Evolutionary conservation across 2,888 invertebrate genomes (phyloP), one percentile per base, ranked within the genome.

Genomic region (Marronus borbonicus): DNA sequence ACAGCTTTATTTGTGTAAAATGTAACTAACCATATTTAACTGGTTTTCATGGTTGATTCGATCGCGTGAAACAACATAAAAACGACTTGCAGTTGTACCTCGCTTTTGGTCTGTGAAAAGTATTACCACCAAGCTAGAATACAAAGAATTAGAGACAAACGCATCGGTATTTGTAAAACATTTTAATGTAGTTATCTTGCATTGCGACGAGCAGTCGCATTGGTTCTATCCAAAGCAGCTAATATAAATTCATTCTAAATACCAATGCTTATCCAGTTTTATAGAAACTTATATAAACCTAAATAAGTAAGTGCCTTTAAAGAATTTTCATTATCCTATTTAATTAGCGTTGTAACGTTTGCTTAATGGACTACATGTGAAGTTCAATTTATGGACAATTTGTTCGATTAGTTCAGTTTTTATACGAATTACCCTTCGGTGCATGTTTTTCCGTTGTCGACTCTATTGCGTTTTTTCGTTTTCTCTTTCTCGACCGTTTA

Each of bases 271-370:
- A 78, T 74, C 60, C 55, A 72, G 44, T 68, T 78, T 80, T 77
- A 77, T 76, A 78, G 75, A 78, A 77, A 79, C 76, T 74, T 69
- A 78, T 74, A 77, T 76, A 79, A 78, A 76, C 70, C 76, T 80
- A 80, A 80, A 76, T 76, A 76, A 68, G 77, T 80, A 80, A 78
- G 80, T 81, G 81, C 79, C 80, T 81, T 80, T 81, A 36, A 78
- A 80, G 81, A 80, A 81, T 80, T 81, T 81, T 80, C 80, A 81
- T 81, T 80, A 76, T 76, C 78, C 72, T 64, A 65, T 75, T 80
- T 80, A 81, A 81, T 81, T 81, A 79, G 66, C 69, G 72, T 20
- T 28, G n/a, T 14, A 50, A 52, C 44, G 52, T 66, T 68, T 52
- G 44, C 58, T 72, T 72, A 72, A 58, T 58, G 72, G 28, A 44